These are phyloP conservation scores for Yponomeuta evonymella DNA, from an alignment of 2,888 invertebrate species.

Conservation along the genomic window DNA sequence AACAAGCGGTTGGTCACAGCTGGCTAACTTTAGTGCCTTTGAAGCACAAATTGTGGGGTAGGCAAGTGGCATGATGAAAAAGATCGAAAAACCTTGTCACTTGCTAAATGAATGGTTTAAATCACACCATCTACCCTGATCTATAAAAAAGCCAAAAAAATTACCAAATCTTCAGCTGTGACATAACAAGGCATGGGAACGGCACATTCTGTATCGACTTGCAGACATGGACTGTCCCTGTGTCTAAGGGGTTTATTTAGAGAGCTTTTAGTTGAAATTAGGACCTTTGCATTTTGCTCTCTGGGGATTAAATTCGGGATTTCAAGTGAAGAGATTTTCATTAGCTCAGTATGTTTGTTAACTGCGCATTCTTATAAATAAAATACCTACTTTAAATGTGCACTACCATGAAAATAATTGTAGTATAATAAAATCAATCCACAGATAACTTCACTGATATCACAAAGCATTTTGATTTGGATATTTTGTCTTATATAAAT, in stretches of 20 bases:
- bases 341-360: neutral
- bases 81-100: neutral
- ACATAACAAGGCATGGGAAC: slow-evolving; percentile 55
- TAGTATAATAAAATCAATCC: neutral
- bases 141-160: neutral
- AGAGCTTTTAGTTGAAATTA: slow-evolving; percentile 46
- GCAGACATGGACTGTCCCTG: slow-evolving; percentile 52
- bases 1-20: slow-evolving; percentile 38
- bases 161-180: slow-evolving; percentile 40
- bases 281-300: slow-evolving; percentile 45
- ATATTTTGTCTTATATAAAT: too few species aligned
- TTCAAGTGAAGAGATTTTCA: slow-evolving; percentile 67
- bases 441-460: too few species aligned
- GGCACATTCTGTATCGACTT: slow-evolving; percentile 57
- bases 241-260: slow-evolving; percentile 47
- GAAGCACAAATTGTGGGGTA: neutral
- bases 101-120: neutral
- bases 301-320: slow-evolving; percentile 58
- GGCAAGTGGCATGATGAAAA: slow-evolving; percentile 18
- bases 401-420: neutral
- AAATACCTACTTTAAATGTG: neutral
- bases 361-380: neutral
- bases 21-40: slow-evolving; percentile 11
- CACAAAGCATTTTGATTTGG: too few species aligned
- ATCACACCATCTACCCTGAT: too few species aligned